These are phyloP conservation scores for Pluvialis apricaria DNA, from an alignment of 2,113 vertebrate genomes.

Conservation along the genomic window DNA sequence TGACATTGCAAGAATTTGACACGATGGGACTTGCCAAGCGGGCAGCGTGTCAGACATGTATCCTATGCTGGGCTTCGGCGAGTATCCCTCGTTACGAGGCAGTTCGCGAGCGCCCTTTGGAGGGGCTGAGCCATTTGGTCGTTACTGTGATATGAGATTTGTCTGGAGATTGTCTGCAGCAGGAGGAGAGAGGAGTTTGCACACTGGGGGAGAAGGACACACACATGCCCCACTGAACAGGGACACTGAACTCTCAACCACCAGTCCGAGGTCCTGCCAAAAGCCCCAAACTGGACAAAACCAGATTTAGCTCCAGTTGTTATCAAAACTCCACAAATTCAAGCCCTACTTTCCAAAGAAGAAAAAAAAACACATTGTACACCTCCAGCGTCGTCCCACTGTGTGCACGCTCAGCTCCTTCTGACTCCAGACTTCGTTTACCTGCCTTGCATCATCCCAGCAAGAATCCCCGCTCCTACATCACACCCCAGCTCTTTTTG, in stretches of 20 bases:
- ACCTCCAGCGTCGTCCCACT: accelerated
- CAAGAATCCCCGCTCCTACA: not conserved
- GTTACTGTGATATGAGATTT: not conserved
- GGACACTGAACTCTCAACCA: not conserved
- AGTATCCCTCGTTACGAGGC: not conserved
- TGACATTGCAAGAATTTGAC: not conserved
- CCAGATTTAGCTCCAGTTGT: not conserved
- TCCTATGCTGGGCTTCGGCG: not conserved
- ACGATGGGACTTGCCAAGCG: accelerated
- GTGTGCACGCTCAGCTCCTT: not conserved
- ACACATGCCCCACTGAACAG: accelerated
- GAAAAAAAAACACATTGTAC: accelerated
- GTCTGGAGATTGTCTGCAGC: not conserved
- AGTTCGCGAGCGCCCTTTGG: accelerated
- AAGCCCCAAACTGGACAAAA: not conserved
- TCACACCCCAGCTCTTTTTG: not conserved
- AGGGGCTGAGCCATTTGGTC: not conserved
- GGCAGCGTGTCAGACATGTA: accelerated
- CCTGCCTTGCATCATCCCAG: not conserved
- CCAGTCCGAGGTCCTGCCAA: accelerated
- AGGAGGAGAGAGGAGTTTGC: not conserved
- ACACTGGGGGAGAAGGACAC: accelerated
- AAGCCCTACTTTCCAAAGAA: not conserved
- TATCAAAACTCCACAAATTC: not conserved
- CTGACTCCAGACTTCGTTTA: not conserved